Evolutionary conservation across 2,113 vertebrate genomes (phyloP).

Genomic region (Pseudopipra pipra): DNA sequence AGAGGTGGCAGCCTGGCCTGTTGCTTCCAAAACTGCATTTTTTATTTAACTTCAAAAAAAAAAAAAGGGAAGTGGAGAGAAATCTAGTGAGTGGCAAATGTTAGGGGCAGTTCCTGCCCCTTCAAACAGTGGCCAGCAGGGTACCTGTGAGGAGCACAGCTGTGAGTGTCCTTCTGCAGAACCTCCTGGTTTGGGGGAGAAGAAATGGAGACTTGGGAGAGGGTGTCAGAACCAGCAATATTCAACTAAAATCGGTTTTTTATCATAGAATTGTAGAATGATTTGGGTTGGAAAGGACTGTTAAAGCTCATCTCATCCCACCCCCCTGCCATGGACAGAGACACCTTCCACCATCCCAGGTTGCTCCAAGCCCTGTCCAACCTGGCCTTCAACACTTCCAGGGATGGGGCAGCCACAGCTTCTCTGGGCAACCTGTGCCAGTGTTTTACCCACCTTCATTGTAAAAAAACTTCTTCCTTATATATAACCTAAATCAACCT

Average conservation of each 20-base stretch:
- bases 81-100: neutral
- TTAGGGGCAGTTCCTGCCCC: neutral
- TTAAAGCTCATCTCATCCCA: rapidly evolving
- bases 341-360: neutral
- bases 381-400: neutral
- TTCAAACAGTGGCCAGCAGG: neutral
- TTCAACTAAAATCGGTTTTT: neutral
- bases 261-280: neutral
- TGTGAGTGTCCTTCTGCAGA: neutral
- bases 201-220: neutral
- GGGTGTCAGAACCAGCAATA: neutral
- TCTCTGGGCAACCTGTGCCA: rapidly evolving
- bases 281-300: neutral
- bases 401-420: neutral
- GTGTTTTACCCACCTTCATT: neutral
- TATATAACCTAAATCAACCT: neutral
- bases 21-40: neutral
- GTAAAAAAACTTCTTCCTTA: neutral
- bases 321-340: neutral
- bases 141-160: neutral
- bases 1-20: rapidly evolving
- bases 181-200: neutral
- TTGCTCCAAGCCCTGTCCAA: rapidly evolving
- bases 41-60: too few relatives aligned
- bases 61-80: neutral